Evolutionary conservation across 2,113 vertebrate species (phyloP).

Genomic region (Taxidea taxus): DNA sequence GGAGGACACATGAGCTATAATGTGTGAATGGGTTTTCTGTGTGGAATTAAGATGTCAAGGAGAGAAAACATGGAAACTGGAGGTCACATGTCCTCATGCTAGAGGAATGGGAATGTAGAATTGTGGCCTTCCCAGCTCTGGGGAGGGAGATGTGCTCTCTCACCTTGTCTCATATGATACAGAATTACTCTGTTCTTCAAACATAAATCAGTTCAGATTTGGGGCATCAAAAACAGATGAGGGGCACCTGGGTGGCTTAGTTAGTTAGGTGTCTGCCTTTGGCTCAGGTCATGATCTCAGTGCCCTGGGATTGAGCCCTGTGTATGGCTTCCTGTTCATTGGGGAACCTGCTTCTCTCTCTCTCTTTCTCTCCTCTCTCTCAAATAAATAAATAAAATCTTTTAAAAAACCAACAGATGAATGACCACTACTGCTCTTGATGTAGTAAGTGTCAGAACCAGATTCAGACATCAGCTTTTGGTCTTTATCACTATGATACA

Average conservation of each 20-base stretch:
- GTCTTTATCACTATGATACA: background rate
- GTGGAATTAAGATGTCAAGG: background rate
- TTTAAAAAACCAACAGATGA: background rate
- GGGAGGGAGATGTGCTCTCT: background rate
- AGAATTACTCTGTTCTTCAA: background rate
- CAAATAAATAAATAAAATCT: too few relatives aligned
- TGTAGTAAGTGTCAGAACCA: background rate
- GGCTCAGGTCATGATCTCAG: background rate
- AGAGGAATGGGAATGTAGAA: background rate
- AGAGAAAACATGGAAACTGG: background rate
- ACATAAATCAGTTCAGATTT: background rate
- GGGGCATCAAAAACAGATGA: background rate
- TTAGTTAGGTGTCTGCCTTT: background rate
- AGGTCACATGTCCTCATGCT: background rate
- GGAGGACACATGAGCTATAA: background rate
- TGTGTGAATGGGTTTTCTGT: background rate
- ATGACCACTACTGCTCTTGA: background rate
- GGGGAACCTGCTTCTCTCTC: too few relatives aligned
- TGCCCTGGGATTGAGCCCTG: background rate
- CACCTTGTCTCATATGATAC: background rate
- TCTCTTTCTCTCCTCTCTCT: too few relatives aligned
- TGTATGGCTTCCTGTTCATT: too few relatives aligned
- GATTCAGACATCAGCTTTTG: background rate
- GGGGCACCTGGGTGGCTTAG: background rate
- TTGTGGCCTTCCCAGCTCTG: background rate